Evolutionary conservation across 2,797 vertebrate genomes (phyloP), one percentile per base, ranked within the genome.

Genomic region (Euphonia xanthogaster): DNA sequence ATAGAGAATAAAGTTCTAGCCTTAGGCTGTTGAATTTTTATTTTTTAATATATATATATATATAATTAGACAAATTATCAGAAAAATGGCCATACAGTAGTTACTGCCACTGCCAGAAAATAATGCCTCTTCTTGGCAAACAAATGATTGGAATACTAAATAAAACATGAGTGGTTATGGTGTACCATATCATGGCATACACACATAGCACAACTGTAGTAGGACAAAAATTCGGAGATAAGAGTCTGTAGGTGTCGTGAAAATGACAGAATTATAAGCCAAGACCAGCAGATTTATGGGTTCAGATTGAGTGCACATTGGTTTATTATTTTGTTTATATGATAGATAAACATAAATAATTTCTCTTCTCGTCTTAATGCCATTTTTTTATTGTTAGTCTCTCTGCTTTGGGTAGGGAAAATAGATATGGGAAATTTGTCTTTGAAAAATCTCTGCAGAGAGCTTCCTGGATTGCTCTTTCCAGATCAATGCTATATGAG

Each of bases 241-340:
- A 28, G 33, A n/a, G 19, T 50, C 47, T 70, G 24, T 27, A 73
- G 10, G 45, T 76, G 37, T 23, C 45, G 39, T 70, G 19, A 21
- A 66, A 60, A 61, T 54, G 19, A 66, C 16, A 61, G 54, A 85
- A 83, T 76, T 76, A 57, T 30, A 55, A 58, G 24, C 35, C 2
- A 7, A 91, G 4, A 70, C 2, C 22, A 51, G 20, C 0, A 2
- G 30, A 90, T 81, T 70, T 87, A 78, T 22, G n/a, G 37, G 9
- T 65, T 82, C 63, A 44, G 28, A 40, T 53, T 9, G 60, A 82
- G 45, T 51, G 23, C 15, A 54, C 13, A 62, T 39, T 54, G 35
- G 24, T 76, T 86, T 79, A 44, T 42, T 66, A 31, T 54, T 95
- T 86, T 82, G 13, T 73, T 88, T 62, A 63, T 27, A 67, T 80